Evolutionary conservation across 2,888 invertebrate genomes (phyloP).

Genomic region (Spilarctia lutea): DNA sequence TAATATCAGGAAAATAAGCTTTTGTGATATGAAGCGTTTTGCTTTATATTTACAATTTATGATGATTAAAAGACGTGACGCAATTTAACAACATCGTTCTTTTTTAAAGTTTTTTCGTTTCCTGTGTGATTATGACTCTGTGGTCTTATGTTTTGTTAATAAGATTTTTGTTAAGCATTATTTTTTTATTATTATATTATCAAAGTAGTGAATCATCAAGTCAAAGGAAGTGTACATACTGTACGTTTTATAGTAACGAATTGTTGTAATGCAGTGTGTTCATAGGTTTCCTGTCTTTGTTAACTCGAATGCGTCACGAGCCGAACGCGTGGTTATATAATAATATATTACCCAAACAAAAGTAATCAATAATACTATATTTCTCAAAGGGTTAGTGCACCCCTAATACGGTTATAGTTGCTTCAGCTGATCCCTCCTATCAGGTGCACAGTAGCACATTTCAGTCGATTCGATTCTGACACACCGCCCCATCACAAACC

Average conservation of each 20-base stretch:
- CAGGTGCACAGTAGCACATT: no score
- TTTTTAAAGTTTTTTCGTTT: not conserved
- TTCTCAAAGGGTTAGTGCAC: no score
- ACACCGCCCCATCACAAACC: no score
- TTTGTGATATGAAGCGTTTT: not conserved
- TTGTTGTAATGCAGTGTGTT: not conserved
- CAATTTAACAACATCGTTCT: not conserved
- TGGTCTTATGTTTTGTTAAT: not conserved
- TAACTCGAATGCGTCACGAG: not conserved
- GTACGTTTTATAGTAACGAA: not conserved
- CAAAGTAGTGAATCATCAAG: not conserved
- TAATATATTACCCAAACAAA: no score
- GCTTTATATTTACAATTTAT: not conserved
- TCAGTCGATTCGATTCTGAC: no score
- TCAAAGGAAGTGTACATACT: not conserved
- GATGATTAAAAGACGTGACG: not conserved
- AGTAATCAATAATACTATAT: no score
- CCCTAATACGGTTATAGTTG: no score
- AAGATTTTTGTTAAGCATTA: not conserved
- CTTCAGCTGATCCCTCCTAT: no score
- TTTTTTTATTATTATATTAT: not conserved
- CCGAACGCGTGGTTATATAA: not conserved
- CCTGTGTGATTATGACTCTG: not conserved
- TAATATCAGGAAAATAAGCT: not conserved
- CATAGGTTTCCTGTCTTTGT: not conserved